Evolutionary conservation across 2,113 vertebrate genomes (phyloP).

Genomic region (Labeo rohita): DNA sequence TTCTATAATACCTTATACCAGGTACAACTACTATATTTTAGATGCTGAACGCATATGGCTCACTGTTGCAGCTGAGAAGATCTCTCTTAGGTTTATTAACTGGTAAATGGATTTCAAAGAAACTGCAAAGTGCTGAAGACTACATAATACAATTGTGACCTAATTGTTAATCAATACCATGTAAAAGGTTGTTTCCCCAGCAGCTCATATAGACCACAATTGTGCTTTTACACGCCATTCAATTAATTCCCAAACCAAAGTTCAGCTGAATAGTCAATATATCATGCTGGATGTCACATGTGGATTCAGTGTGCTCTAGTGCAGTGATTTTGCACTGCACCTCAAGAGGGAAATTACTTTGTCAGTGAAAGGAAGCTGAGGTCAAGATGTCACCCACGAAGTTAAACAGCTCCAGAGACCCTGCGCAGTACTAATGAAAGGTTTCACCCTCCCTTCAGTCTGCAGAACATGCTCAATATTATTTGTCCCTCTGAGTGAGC

Average conservation of each 20-base stretch:
- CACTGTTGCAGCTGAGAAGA: background rate
- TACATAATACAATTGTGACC: background rate
- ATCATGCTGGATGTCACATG: conserved; percentile 33
- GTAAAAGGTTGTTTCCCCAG: background rate
- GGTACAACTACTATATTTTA: background rate
- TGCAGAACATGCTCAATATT: conserved; percentile 30
- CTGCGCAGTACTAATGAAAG: conserved; percentile 53
- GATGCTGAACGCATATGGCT: background rate
- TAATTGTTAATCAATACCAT: conserved; percentile 2
- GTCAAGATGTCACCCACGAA: conserved; percentile 45
- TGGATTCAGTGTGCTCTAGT: conserved; percentile 42
- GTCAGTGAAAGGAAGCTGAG: conserved; percentile 53
- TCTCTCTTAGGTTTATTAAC: conserved; percentile 35
- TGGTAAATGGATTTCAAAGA: conserved; percentile 28
- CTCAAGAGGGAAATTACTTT: conserved; percentile 39
- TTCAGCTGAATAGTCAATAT: conserved; percentile 25
- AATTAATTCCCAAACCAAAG: conserved; percentile 31
- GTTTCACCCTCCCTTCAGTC: conserved; percentile 47
- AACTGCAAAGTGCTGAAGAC: conserved; percentile 2
- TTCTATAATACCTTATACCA: background rate
- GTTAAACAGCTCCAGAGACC: conserved; percentile 51
- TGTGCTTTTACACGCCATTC: background rate
- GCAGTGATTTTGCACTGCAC: conserved; percentile 24
- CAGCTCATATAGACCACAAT: background rate
- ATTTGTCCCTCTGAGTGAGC: conserved; percentile 46